Evolutionary conservation across 2,797 vertebrate genomes (phyloP), one percentile per base, ranked within the genome.

Genomic region (Poecilia picta): DNA sequence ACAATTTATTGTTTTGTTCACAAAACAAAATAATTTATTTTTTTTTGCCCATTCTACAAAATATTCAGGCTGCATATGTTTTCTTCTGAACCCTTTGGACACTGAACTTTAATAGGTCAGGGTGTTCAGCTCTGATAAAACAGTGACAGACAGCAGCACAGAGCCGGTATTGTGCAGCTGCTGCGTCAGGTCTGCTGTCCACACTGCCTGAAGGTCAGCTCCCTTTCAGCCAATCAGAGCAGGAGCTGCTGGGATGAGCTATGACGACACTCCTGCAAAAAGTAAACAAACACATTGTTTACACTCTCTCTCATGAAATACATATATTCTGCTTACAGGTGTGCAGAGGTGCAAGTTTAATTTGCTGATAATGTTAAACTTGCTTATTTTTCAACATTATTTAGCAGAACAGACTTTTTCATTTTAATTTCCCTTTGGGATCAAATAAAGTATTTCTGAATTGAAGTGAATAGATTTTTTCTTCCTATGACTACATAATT

Each of bases 191-290:
- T 83, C 83, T 84, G 80, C 70, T 83, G 84, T 89, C 87, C 47
- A 81, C 83, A 80, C 36, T 75, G 87, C 82, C 82, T 47, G 51
- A 85, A 88, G 89, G 88, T 89, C 74, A 81, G 86, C 86, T 86
- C 83, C 2, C 64, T 39, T 8, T 85, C 87, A 81, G 78, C 93
- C 93, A 93, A 91, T 95, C 86, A 88, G 86, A 91, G 85, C 78
- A 72, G 73, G 49, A 62, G 80, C 81, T 73, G 82, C 76, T 55
- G 81, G 75, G 72, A 59, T 2, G 36, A 87, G 75, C 55, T 76
- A 78, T 77, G 74, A 78, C 39, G 2, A 75, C 28, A 73, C 71
- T 79, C 76, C 59, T 79, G 77, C 85, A 36, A 84, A 80, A 83
- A 85, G 68, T 43, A 41, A 79, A 83, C 47, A 74, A 79, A 83